phyloP scores from a whole-genome alignment of 1,140 invertebrate species.

The Drosophila repletoides region DNA sequence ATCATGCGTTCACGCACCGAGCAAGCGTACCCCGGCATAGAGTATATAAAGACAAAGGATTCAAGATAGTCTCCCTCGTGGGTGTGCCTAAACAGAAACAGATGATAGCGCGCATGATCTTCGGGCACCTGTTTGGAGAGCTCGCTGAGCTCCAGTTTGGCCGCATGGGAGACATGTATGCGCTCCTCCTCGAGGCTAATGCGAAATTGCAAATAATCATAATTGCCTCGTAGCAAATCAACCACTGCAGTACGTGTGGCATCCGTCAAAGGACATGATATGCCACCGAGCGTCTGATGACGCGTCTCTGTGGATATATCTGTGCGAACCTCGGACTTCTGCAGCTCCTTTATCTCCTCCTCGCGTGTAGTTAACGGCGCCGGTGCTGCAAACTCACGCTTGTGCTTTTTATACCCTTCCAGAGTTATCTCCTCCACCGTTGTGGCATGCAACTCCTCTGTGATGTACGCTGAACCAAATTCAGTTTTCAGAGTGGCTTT shows the following conservation, averaged over 20 bases:
- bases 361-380: slow-evolving; percentile 94
- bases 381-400: slow-evolving; percentile 90
- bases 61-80: slow-evolving; percentile 95
- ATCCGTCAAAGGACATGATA: slow-evolving; percentile 95
- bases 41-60: slow-evolving; percentile 97
- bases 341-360: slow-evolving; percentile 93
- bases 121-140: slow-evolving; percentile 90
- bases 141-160: slow-evolving; percentile 85
- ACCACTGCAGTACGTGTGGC: slow-evolving; percentile 89
- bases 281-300: slow-evolving; percentile 95
- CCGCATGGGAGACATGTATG: slow-evolving; percentile 85
- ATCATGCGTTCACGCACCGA: slow-evolving; percentile 98
- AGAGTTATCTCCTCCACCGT: slow-evolving; percentile 90
- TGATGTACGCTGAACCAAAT: slow-evolving; percentile 95
- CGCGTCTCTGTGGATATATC: slow-evolving; percentile 92
- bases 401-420: slow-evolving; percentile 91
- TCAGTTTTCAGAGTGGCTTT: slow-evolving; percentile 98
- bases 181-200: slow-evolving; percentile 84
- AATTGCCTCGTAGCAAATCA: slow-evolving; percentile 86
- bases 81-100: slow-evolving; percentile 95
- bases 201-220: slow-evolving; percentile 90
- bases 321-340: slow-evolving; percentile 88
- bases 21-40: slow-evolving; percentile 97
- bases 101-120: slow-evolving; percentile 94
- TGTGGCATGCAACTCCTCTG: slow-evolving; percentile 82